Conservation (phyloP, 2,888 invertebrate genomes). For the Auanema freiburgensis region DNA sequence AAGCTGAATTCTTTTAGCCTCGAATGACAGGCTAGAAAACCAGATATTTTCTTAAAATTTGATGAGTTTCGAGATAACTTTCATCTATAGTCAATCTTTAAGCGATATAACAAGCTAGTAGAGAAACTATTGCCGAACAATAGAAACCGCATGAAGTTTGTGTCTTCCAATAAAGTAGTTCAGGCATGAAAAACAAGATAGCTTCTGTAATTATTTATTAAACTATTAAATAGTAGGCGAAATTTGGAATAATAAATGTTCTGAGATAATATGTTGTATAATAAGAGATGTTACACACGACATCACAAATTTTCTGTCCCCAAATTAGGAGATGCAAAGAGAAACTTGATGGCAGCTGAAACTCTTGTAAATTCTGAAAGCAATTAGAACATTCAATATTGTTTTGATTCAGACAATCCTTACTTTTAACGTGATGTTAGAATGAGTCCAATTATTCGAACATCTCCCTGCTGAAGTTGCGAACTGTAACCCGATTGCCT, state of each 20-base stretch:
- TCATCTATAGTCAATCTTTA: too few relatives aligned
- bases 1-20: too few relatives aligned
- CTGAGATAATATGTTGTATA: constrained; percentile 6
- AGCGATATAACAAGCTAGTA: too few relatives aligned
- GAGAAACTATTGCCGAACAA: too few relatives aligned
- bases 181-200: background rate
- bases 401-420: background rate
- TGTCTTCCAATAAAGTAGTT: background rate
- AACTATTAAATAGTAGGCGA: constrained; percentile 16
- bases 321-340: constrained; percentile 10
- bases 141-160: background rate
- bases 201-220: background rate
- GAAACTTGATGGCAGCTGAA: constrained; percentile 11
- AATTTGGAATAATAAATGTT: constrained; percentile 17
- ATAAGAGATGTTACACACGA: constrained; percentile 3
- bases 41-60: background rate
- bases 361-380: constrained; percentile 14
- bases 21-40: background rate
- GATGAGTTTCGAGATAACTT: background rate
- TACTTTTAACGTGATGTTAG: background rate
- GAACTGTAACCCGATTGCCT: constrained; percentile 1
- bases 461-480: too few relatives aligned
- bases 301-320: constrained; percentile 14
- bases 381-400: background rate
- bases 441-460: background rate